Base-by-base conservation (phyloP, 2,113 vertebrate species). In the Sceloporus undulatus region DNA sequence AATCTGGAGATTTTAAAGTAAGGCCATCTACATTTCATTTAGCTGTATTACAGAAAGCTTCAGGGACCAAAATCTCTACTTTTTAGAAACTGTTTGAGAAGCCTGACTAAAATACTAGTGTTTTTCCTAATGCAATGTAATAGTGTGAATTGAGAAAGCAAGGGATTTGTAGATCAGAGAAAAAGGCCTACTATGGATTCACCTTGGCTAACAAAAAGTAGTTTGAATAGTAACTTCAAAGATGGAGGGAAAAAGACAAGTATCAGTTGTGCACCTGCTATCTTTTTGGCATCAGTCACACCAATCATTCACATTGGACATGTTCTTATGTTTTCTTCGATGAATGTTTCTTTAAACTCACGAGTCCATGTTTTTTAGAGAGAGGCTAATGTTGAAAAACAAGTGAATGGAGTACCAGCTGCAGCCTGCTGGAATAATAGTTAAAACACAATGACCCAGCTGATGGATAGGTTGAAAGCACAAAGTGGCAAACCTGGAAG, bases 381-480 rank as follows among this genome's bases (percentile, higher is more conserved):
- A 18, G 54, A 71, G 83, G 42, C 1, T 7, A 3, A 29, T 19
- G 10, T 23, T 71, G 77, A 52, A 90, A 38, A 23, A 88, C 84
- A 71, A 59, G 79, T 6, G 74, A 34, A 62, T 76, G 59, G 38
- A 89, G 25, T 18, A 89, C 16, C 29, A 82, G 75, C 77, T 92
- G 79, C 68, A 52, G 84, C 4, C 2, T 79, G 4, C 82, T 92
- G 74, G 18, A 86, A 87, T 6, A 79, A 71, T 48, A 88, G 42
- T 11, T 85, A 66, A 65, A 87, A 4, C 18, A 66, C 29, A 85
- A 2, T 14, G 88, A 9, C 42, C 65, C 13, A 87, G 85, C 38
- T n/a, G 23, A 84, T 11, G 82, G 8, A 0, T 0, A 23, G 52
- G 71, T 5, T 42, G 70, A 25, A 88, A 87, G 9, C 29, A 29